Evolutionary conservation across 1,140 invertebrate species (phyloP).

Genomic region (Drosophila auraria): DNA sequence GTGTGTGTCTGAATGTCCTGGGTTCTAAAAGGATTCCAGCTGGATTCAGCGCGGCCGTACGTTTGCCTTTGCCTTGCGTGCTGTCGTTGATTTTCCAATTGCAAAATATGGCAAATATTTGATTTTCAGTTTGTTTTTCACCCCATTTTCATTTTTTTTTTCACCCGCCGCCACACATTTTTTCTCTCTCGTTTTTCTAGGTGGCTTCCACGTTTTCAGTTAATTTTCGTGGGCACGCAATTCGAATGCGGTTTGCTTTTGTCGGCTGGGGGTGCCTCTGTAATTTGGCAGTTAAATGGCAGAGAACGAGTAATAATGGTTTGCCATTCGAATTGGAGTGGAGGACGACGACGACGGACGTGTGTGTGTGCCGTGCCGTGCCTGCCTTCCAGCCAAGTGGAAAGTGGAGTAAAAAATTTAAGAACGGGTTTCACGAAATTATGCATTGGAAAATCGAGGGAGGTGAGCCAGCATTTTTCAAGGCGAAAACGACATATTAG

Average conservation of each 20-base stretch:
- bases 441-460: slow-evolving; percentile 12
- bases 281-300: slow-evolving; percentile 69
- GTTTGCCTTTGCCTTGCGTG: slow-evolving; percentile 49
- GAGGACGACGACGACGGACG: slow-evolving; percentile 18
- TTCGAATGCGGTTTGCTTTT: slow-evolving; percentile 54
- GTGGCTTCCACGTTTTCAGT: slow-evolving; percentile 58
- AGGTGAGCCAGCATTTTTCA: slow-evolving; percentile 11
- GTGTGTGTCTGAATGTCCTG: slow-evolving; percentile 20
- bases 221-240: slow-evolving; percentile 71
- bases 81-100: slow-evolving; percentile 66
- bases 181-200: slow-evolving; percentile 6
- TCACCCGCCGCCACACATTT: slow-evolving; percentile 2
- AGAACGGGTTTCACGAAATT: slow-evolving; percentile 4
- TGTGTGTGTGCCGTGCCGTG: slow-evolving; percentile 10
- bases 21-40: slow-evolving; percentile 32
- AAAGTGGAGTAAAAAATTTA: slow-evolving; percentile 1
- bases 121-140: slow-evolving; percentile 53
- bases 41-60: slow-evolving; percentile 8
- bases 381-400: slow-evolving; percentile 7
- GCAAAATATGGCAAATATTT: slow-evolving; percentile 69
- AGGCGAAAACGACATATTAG: not conserved
- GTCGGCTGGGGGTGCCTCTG: slow-evolving; percentile 31
- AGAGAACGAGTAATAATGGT: slow-evolving; percentile 54
- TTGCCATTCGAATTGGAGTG: slow-evolving; percentile 42
- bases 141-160: slow-evolving; percentile 13